Base-by-base conservation (phyloP, 2,888 invertebrate genomes). In the Hydropsyche betteni region DNA sequence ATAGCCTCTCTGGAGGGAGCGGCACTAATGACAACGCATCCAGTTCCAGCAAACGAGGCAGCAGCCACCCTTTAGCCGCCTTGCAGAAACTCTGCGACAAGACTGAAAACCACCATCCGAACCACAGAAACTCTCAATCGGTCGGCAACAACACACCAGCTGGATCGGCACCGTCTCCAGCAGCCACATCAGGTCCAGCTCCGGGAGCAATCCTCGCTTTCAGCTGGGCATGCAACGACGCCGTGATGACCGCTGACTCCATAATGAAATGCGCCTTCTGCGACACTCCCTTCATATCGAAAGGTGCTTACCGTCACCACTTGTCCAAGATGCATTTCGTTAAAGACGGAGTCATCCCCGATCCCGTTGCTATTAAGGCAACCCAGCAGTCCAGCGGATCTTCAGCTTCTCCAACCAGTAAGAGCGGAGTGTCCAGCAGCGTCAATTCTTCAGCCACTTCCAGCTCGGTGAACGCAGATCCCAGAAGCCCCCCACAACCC, bases 301-400 rank as follows among this genome's bases (percentile, higher is more conserved):
- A 97, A 86, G 98, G 97, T 74, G 97, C 98, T 10, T 98, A 97
- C 86, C 91, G 98, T 82, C 98, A 98, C 85, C 98, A 98, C 83
- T 87, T 98, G 81, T 97, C 96, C 69, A 97, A 97, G 86, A 95
- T 96, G 92, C 97, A 97, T 85, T 96, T 97, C 83, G 95, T 96
- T 76, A 96, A 96, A 84, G 96, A 96, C 82, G 94, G 94, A n/a
- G 92, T 92, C 44, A 89, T 93, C 81, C 93, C 94, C 4, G 94
- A 94, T 83, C 91, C 93, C 0, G 88, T 93, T 74, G 87, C 89
- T 12, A 85, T 91, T 81, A 90, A 91, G 81, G 88, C 88, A 0
- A 86, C 88, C 0, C 84, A 86, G 75, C 87, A 80, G 81, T 84
- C 78, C 81, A 80, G 81, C n/a, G 80, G 86, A 50, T 12, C 82